Evolutionary conservation across 2,888 invertebrate species (phyloP), one percentile per base, ranked within the genome.

Genomic region (Tupiocoris notatus): DNA sequence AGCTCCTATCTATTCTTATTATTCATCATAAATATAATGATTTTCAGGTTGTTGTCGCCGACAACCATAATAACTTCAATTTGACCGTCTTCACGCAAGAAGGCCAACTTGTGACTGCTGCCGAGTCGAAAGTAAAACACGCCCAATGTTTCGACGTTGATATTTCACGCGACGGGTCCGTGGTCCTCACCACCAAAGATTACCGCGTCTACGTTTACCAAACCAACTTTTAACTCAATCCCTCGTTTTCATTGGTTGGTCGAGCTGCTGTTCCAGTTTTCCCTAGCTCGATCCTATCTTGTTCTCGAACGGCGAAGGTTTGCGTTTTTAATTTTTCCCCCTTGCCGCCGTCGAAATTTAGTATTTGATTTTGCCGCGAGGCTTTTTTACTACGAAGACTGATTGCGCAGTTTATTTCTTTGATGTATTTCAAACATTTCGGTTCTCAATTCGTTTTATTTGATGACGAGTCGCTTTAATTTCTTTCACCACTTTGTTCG

Each of bases 21-120:
- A n/a, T n/a, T n/a, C n/a, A n/a, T n/a, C n/a, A n/a, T n/a, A n/a
- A n/a, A n/a, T n/a, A n/a, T n/a, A n/a, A n/a, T n/a, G n/a, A n/a
- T n/a, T 39, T 70, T 1, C 70, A 98, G 85, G 97, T 99, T 80
- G 88, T 99, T 80, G 97, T 99, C 81, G 98, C 98, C 66, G 99
- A 99, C 87, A 99, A 99, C 87, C 99, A 99, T 86, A 99, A 99
- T 88, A 99, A 99, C 86, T 99, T 99, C 88, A 99, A 99, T 85
- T 87, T 99, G 85, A 98, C 98, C 82, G 96, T 98, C 85, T 99
- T 99, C 88, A 95, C 94, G 57, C 94, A 98, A 86, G 97, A 98
- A 83, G 98, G 98, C 17, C 94, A 95, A 83, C 87, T 99, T 83
- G 94, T 99, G 73, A 96, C 96, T 57, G 98, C 98, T 16, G 87